Base-by-base conservation (phyloP, 2,888 invertebrate species). In the Galerucella nymphaeae region DNA sequence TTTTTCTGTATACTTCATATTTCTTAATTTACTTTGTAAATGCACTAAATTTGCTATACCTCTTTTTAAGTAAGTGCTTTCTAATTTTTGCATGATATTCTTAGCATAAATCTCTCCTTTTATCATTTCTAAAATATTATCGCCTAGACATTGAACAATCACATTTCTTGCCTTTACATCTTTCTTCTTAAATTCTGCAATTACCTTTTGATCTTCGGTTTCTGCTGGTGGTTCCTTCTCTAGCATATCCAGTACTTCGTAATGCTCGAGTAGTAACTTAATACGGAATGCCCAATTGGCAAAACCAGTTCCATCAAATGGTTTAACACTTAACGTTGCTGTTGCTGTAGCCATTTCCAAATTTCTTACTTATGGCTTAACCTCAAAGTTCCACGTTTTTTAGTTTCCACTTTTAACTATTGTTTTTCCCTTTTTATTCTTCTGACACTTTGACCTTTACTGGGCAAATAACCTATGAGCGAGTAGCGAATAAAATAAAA, bases 1-100 rank as follows among this genome's bases (percentile, higher is more conserved):
- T 16, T 23, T 30, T 14, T 23, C 55, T 13, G 50, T 55, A 48
- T 63, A 74, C 11, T 71, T 71, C 48, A 68, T 41, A 55, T 41
- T 74, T 65, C 71, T 68, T 41, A 74, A 20, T 45, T 74, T 65
- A 10, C 61, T 68, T 30, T 71, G 68, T 8, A 67, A 55, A 20
- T 71, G 74, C 8, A 74, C 71, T 58, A 68, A 64, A 4, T 14
- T 62, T 14, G 64, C 50, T 18, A 70, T 64, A 4, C 59, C 74
- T 13, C 23, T 69, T 23, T 48, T 62, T 16, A 30, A 2, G 48
- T 62, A 69, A 10, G 62, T 69, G 10, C 11, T 20, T 6, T 30
- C 23, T 4, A 69, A 30, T 11, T 30, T 38, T 16, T 62, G 20
- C 48, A 53, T n/a, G 14, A 69, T 69, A 13, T 69, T 38, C 30